A percentile compares a stretch with the other conserved stretches of the same genome.
These are phyloP conservation scores for Andrena marginata DNA, from an alignment of 2,888 invertebrate genomes.

Conservation along the genomic window DNA sequence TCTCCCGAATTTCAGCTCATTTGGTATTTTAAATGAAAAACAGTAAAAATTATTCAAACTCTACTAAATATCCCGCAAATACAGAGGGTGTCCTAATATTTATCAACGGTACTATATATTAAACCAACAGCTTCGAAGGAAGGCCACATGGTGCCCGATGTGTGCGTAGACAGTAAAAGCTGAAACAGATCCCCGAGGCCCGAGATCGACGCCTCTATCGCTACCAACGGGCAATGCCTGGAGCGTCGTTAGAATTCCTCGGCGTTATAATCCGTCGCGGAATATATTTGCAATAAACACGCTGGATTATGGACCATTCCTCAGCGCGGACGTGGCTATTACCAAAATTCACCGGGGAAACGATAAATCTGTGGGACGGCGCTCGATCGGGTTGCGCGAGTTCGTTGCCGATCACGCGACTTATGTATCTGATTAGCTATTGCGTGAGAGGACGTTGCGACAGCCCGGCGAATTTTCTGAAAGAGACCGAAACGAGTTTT, in stretches of 20 bases:
- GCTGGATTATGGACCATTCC: background rate
- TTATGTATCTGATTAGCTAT: conserved; percentile 41
- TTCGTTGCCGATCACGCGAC: conserved; percentile 3
- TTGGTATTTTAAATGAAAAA: too few species aligned
- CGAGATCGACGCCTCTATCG: background rate
- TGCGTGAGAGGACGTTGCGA: conserved; percentile 67
- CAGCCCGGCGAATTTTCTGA: conserved; percentile 68
- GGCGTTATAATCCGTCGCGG: background rate
- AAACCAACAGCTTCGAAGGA: too few species aligned
- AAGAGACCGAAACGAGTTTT: conserved; percentile 57
- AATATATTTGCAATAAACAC: conserved; percentile 1
- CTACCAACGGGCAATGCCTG: background rate
- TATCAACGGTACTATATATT: too few species aligned
- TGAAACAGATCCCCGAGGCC: background rate
- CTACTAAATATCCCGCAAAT: too few species aligned
- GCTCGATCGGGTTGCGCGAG: background rate
- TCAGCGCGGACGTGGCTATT: background rate
- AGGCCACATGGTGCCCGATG: too few species aligned
- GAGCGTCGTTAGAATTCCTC: background rate
- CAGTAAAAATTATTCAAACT: too few species aligned
- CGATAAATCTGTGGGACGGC: background rate
- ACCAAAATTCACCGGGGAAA: conserved; percentile 3
- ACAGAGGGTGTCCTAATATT: too few species aligned
- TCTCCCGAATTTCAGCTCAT: too few species aligned
- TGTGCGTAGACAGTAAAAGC: too few species aligned